Evolutionary conservation across 53 echinoderm and acorn worm species (phyloP), one percentile per base, ranked within the genome.

Genomic region (Apostichopus leukothele): DNA sequence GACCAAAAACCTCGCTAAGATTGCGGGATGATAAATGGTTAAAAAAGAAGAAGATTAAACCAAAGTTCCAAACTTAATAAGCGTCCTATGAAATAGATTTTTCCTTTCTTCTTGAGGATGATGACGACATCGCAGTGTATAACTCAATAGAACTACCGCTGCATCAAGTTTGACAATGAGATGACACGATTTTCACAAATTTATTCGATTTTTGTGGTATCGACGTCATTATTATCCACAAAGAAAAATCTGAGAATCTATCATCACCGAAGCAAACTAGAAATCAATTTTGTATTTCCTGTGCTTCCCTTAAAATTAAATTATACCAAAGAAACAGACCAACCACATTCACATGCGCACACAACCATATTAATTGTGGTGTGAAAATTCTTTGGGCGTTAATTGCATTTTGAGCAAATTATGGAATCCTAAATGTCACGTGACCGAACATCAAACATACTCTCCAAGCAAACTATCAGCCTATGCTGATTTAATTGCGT

Each of bases 401-500:
- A 81, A 81, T 81, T 81, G 81, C 81, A 81, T 81, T 55, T 54
- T 81, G 54, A 16, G 81, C 54, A 81, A 81, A 81, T 81, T 81
- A 81, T 81, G 81, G 81, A 59, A 52, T 81, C 52, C 60, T 81
- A 81, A 81, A 55, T 81, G 81, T 81, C 81, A 81, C 81, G 81
- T 81, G 81, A 81, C 81, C n/a, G n/a, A 59, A 53, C 81, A 81
- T 81, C 81, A 81, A 81, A 81, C 81, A 81, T 81, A 54, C 55
- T 18, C 55, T 81, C 18, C 55, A 21, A 81, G 81, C 60, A 81
- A 81, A 55, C 54, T 55, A 54, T 81, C 55, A 81, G n/a, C 54
- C 54, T 19, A 51, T 19, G 55, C 59, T 81, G 54, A 81, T 54
- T 55, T 81, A 81, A 81, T 54, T 81, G 21, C 55, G 60, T 16